Conservation (phyloP, 35 echinoderm and acorn worm species). For the Eucidaris tribuloides region DNA sequence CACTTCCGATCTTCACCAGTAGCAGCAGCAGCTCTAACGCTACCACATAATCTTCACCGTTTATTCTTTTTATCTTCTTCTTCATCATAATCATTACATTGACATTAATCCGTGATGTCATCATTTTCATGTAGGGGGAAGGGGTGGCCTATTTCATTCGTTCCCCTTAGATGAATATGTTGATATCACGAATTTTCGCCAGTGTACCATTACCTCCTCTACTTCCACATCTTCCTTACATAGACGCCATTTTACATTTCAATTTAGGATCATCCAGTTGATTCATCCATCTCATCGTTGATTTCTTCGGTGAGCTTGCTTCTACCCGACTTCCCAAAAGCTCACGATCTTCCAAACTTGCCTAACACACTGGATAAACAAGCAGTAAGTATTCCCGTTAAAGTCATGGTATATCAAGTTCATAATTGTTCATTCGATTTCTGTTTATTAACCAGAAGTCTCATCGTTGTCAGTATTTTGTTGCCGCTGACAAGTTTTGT, state of each 20-base stretch:
- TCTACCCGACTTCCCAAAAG: slow-evolving; percentile 34
- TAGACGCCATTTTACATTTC: not conserved
- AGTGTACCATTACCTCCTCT: not conserved
- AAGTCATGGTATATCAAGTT: too few species aligned
- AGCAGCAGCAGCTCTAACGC: too few species aligned
- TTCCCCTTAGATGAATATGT: not conserved
- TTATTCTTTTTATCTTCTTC: too few species aligned
- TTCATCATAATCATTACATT: too few species aligned
- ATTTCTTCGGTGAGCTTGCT: slow-evolving; percentile 10
- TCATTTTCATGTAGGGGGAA: not conserved
- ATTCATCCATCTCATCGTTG: not conserved
- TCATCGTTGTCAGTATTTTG: too few species aligned
- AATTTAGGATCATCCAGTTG: too few species aligned
- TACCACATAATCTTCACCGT: too few species aligned
- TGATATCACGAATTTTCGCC: not conserved
- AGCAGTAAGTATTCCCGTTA: too few species aligned
- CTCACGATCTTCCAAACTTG: not conserved
- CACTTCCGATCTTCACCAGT: too few species aligned
- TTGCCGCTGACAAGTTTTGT: too few species aligned
- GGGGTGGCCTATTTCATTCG: not conserved
- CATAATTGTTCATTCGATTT: too few species aligned
- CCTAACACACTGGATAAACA: not conserved
- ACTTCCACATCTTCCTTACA: not conserved
- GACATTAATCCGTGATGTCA: not conserved
- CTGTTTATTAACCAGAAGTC: too few species aligned